A percentile compares a stretch with the other conserved stretches of the same genome.
Evolutionary conservation across 1,140 invertebrate genomes (phyloP).

Genomic region (Danaus plexippus): DNA sequence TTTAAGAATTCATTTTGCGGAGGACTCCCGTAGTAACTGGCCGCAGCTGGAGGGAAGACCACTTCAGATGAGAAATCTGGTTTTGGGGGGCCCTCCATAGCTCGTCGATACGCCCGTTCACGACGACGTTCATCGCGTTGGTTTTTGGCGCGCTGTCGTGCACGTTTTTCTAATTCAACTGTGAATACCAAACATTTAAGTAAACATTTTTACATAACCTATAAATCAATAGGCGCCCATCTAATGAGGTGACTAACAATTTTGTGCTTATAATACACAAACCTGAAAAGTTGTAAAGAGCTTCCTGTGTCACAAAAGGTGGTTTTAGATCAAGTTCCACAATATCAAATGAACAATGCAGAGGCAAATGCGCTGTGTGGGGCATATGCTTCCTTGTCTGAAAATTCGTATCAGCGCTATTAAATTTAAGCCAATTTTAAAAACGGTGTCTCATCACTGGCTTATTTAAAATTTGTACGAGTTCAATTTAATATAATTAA

Average conservation of each 20-base stretch:
- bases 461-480: not conserved
- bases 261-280: slow-evolving; percentile 13
- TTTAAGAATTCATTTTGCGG: slow-evolving; percentile 17
- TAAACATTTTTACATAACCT: slow-evolving; percentile 6
- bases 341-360: slow-evolving; percentile 91
- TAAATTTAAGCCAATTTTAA: too few species aligned
- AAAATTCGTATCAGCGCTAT: slow-evolving; percentile 13
- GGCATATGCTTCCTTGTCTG: slow-evolving; percentile 73
- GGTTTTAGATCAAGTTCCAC: slow-evolving; percentile 87
- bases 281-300: slow-evolving; percentile 79
- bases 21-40: slow-evolving; percentile 29
- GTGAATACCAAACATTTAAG: slow-evolving; percentile 12
- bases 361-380: slow-evolving; percentile 90
- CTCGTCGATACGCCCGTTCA: slow-evolving; percentile 46
- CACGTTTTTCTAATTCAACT: slow-evolving; percentile 55
- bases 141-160: slow-evolving; percentile 38
- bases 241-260: too few species aligned
- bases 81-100: slow-evolving; percentile 46
- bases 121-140: slow-evolving; percentile 54
- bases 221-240: not conserved
- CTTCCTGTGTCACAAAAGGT: slow-evolving; percentile 79
- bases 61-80: slow-evolving; percentile 50
- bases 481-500: slow-evolving; percentile 6
- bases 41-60: slow-evolving; percentile 42
- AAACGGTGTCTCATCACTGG: too few species aligned